These are phyloP conservation scores for Seriola aureovittata DNA, from an alignment of 2,113 vertebrate genomes.

Conservation along the genomic window DNA sequence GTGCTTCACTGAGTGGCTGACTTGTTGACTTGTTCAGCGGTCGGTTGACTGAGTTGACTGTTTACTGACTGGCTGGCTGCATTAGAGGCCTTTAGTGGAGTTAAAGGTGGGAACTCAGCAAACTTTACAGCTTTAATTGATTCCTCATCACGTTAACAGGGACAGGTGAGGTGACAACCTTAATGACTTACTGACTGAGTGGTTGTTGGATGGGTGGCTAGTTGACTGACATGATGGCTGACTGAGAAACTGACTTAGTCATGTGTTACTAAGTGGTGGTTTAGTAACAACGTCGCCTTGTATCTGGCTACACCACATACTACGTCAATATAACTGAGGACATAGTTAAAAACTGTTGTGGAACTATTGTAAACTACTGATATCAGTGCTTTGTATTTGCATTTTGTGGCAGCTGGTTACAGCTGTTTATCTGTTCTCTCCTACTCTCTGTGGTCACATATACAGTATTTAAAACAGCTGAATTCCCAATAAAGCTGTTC, in stretches of 20 bases:
- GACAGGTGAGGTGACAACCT: slow-evolving; percentile 28
- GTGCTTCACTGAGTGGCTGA: slow-evolving; percentile 57
- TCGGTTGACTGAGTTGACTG: slow-evolving; percentile 54
- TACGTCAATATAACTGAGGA: no score
- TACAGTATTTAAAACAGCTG: no score
- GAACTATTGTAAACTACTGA: no score
- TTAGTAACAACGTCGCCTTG: background rate
- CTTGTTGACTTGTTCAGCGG: slow-evolving; percentile 71
- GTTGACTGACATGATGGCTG: background rate
- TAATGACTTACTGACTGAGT: slow-evolving; percentile 20
- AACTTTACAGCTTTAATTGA: slow-evolving; percentile 42
- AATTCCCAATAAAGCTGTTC: no score
- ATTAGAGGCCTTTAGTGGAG: slow-evolving; percentile 38
- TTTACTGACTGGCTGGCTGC: slow-evolving; percentile 27
- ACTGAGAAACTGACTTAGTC: background rate
- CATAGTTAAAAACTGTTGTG: no score
- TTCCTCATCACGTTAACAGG: slow-evolving; percentile 32
- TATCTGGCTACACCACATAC: background rate
- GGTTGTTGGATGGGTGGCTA: background rate
- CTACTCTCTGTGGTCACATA: no score
- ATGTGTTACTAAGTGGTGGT: background rate
- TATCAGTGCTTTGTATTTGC: no score
- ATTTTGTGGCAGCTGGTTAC: no score
- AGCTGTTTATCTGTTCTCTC: no score
- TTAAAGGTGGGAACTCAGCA: slow-evolving; percentile 46